phyloP scores from a whole-genome alignment of 2,797 vertebrate genomes.

The Bradypodion ventrale region DNA sequence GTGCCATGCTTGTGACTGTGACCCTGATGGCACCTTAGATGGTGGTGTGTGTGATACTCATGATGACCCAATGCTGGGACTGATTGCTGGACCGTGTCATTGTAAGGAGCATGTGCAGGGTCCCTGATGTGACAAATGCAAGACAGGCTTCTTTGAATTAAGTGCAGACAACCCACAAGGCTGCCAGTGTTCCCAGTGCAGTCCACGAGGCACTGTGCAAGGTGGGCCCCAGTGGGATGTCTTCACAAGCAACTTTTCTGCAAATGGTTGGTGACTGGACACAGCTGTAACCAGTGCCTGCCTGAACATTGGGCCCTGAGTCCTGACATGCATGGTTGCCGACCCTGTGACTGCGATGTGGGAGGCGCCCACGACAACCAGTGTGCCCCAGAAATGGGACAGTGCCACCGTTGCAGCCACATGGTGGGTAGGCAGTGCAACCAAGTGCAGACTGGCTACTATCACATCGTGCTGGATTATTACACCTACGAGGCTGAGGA shows the following conservation, averaged over 20 bases:
- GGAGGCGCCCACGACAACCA: constrained; percentile 86
- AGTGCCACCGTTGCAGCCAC: constrained; percentile 84
- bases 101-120: constrained; percentile 85
- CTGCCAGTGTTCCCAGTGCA: constrained; percentile 86
- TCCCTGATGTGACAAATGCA: constrained; percentile 84
- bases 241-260: constrained; percentile 87
- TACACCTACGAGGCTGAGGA: constrained; percentile 85
- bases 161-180: constrained; percentile 80
- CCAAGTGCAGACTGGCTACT: constrained; percentile 85
- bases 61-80: constrained; percentile 77
- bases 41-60: constrained; percentile 84
- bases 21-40: constrained; percentile 83
- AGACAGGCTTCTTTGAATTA: constrained; percentile 80
- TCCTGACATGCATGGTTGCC: constrained; percentile 82
- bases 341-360: constrained; percentile 87
- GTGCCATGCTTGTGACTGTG: constrained; percentile 90
- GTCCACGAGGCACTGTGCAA: constrained; percentile 80
- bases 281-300: constrained; percentile 86
- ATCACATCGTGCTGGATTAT: constrained; percentile 85
- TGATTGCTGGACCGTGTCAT: constrained; percentile 86
- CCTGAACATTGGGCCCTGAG: constrained; percentile 90
- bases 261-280: constrained; percentile 86
- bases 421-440: constrained; percentile 83
- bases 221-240: constrained; percentile 82
- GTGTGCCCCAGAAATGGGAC: constrained; percentile 83